Evolutionary conservation across 2,888 invertebrate genomes (phyloP), one percentile per base, ranked within the genome.

Genomic region (Panzeria rudis): DNA sequence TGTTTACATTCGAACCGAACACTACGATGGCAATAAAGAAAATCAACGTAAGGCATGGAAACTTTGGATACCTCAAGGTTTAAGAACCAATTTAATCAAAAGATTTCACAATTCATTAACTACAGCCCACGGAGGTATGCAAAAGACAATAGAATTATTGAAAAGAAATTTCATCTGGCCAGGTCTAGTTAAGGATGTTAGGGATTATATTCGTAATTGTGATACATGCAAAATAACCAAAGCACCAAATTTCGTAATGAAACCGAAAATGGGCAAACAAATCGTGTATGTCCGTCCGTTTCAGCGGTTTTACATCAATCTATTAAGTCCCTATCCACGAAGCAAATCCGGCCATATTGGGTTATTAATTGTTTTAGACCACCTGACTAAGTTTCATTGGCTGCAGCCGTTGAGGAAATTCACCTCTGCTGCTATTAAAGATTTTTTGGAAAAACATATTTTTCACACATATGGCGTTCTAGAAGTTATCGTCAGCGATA

Each of bases 221-320:
- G 59, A 38, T 11, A 52, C 20, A 9, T 69, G 75, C n/a, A 68
- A 68, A 50, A 61, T 50, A 4, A 71, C 71, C 9, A 79, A 79
- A 71, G 32, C 62, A 0, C 71, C 79, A 0, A 79, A 79, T 7
- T 32, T 64, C 13, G 15, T 71, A 5, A 52, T 71, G 44, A 79
- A 50, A 20, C 78, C 78, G 0, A 32, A 59, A 25, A 78, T 78
- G 61, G 59, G 35, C 1, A 59, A 66, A 20, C n/a, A 52, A 17
- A 23, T 8, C 6, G 20, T 69, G 0, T 23, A 68, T 11, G 4
- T 15, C 5, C 59, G 77, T 2, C 77, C 52, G 2, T 59, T 68
- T 32, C 76, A 76, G 20, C 17, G 76, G 1, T 7, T 76, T 2
- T 76, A 47, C 6, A n/a, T 77, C 0, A 68, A 77, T 47, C 9